Evolutionary conservation across 2,113 vertebrate species (phyloP).

Genomic region (Papio anubis): DNA sequence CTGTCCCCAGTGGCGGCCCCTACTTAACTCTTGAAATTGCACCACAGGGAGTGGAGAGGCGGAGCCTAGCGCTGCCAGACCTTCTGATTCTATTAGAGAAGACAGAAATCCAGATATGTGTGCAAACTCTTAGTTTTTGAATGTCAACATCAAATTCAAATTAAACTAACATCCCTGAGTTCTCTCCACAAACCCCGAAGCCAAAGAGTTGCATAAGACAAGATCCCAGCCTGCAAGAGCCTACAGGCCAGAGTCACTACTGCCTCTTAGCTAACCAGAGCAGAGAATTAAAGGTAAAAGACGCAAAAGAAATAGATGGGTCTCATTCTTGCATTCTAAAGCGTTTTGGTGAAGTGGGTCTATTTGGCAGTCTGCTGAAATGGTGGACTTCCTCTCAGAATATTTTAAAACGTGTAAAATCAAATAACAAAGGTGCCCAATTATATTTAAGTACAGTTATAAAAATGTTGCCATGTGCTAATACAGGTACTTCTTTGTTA

Average conservation of each 20-base stretch:
- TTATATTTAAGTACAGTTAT: background rate
- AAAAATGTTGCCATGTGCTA: background rate
- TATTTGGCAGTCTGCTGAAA: background rate
- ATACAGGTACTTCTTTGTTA: background rate
- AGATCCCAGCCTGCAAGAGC: background rate
- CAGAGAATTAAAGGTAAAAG: background rate
- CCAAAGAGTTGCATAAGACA: background rate
- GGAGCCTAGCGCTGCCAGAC: background rate
- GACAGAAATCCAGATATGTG: background rate
- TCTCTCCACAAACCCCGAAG: background rate
- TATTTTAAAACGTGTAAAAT: background rate
- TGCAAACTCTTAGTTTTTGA: background rate
- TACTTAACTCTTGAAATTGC: background rate
- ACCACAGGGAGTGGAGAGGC: background rate
- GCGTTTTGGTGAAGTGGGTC: no score
- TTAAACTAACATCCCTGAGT: background rate
- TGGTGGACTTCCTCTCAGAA: background rate
- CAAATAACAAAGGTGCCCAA: background rate
- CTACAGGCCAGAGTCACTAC: background rate
- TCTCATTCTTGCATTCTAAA: background rate
- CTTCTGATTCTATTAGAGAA: background rate
- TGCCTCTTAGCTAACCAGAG: background rate
- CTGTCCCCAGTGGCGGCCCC: fast-evolving
- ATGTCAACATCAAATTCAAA: background rate
- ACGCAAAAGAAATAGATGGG: background rate